Conservation (phyloP, 2,113 vertebrate species). For the Erythrolamprus reginae region DNA sequence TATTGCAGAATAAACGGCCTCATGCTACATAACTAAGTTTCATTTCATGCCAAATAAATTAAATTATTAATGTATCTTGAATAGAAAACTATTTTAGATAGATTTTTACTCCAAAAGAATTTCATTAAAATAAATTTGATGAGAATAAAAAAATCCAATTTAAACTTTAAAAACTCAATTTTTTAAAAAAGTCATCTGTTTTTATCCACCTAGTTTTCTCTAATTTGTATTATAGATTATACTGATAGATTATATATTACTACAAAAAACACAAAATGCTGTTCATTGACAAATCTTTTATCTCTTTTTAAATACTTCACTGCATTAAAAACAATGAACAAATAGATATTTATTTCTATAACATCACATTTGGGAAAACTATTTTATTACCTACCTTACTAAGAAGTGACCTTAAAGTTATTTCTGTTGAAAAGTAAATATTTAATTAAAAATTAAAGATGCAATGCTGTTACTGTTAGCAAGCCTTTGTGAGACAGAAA, state of each 20-base stretch:
- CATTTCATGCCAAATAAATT: no score
- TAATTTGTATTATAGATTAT: background rate
- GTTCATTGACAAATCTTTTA: background rate
- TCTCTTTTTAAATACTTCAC: background rate
- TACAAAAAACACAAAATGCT: background rate
- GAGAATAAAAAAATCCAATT: no score
- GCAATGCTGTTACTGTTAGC: background rate
- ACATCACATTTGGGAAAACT: background rate
- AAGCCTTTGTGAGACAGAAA: background rate
- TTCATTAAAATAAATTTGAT: no score
- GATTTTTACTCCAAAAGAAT: no score
- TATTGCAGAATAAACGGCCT: no score
- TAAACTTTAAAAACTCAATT: no score
- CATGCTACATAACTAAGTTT: no score
- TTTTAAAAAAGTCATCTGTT: no score
- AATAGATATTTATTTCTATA: background rate
- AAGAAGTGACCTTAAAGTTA: background rate
- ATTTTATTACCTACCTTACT: background rate
- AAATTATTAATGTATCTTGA: no score
- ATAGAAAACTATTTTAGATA: no score
- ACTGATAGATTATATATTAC: background rate
- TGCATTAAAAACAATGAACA: background rate
- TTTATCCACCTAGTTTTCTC: background rate
- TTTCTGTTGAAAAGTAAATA: background rate
- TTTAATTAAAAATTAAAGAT: background rate